Evolutionary conservation across 2,888 invertebrate genomes (phyloP).

Genomic region (Watsonalla binaria): DNA sequence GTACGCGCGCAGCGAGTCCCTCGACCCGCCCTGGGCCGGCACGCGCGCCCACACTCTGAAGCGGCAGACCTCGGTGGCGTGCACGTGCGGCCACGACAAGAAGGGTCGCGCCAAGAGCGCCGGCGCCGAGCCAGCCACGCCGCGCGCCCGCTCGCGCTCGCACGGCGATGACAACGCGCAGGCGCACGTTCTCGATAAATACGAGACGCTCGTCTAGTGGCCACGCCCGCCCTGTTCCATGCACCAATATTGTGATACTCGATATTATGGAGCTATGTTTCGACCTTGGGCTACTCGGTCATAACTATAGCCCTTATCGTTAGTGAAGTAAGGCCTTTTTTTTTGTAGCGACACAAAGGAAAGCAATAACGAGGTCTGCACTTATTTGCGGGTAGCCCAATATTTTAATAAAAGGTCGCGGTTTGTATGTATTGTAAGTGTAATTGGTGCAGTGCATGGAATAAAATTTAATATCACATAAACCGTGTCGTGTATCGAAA

Average conservation of each 20-base stretch:
- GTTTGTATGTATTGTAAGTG: conserved; percentile 21
- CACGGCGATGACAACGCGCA: conserved; percentile 62
- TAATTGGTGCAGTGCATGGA: conserved; percentile 39
- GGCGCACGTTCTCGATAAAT: conserved; percentile 69
- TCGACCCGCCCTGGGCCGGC: conserved; percentile 60
- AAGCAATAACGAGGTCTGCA: conserved; percentile 5
- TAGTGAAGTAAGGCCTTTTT: conserved; percentile 4
- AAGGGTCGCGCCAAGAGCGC: conserved; percentile 56
- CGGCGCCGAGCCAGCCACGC: conserved; percentile 29
- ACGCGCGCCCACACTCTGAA: conserved; percentile 61
- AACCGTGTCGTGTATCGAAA: conserved; percentile 30
- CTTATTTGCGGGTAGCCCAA: conserved; percentile 17
- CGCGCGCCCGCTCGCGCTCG: conserved; percentile 57
- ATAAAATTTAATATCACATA: conserved; percentile 25
- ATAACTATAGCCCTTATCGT: conserved; percentile 8
- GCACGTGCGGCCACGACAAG: conserved; percentile 71
- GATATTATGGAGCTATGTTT: conserved; percentile 18
- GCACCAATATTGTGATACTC: conserved; percentile 30
- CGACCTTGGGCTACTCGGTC: conserved; percentile 11
- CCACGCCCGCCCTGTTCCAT: conserved; percentile 3
- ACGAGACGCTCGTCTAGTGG: conserved; percentile 69
- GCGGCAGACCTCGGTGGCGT: conserved; percentile 67
- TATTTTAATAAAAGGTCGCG: conserved; percentile 18
- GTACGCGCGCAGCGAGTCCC: conserved; percentile 66
- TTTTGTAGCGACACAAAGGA: neutral